Evolutionary conservation across 1,140 invertebrate genomes (phyloP).

Genomic region (Rhynchophorus ferrugineus): DNA sequence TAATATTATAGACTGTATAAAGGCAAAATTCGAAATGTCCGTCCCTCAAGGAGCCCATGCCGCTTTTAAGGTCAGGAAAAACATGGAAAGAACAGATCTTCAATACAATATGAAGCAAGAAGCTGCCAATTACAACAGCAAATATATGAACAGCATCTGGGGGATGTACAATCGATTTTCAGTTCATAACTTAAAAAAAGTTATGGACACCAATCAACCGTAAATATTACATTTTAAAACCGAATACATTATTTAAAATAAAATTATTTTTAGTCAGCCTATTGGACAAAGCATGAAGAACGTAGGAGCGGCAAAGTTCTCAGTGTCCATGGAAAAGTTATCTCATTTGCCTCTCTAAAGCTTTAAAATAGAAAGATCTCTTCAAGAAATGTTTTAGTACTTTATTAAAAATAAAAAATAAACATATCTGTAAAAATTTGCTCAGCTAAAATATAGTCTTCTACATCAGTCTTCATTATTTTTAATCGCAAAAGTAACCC

Average conservation of each 20-base stretch:
- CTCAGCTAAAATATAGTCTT: too few species aligned
- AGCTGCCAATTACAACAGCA: slow-evolving; percentile 73
- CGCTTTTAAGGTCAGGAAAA: slow-evolving; percentile 46
- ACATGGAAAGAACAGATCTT: slow-evolving; percentile 39
- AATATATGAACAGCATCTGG: slow-evolving; percentile 86
- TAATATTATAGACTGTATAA: slow-evolving; percentile 11
- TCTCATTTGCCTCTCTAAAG: too few species aligned
- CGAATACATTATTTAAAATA: too few species aligned
- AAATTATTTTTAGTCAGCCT: not conserved
- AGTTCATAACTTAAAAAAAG: slow-evolving; percentile 76
- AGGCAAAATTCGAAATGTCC: slow-evolving; percentile 39
- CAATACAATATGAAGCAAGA: slow-evolving; percentile 34
- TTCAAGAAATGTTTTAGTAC: too few species aligned
- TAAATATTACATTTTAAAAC: not conserved
- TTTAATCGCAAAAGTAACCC: too few species aligned
- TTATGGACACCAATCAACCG: slow-evolving; percentile 46
- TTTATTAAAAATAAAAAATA: too few species aligned
- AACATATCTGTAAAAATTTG: too few species aligned
- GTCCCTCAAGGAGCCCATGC: slow-evolving; percentile 51
- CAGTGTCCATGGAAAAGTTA: too few species aligned
- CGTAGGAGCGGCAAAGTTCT: too few species aligned
- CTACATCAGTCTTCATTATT: too few species aligned
- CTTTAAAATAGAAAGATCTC: too few species aligned
- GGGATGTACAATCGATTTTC: slow-evolving; percentile 80
- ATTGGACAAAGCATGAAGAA: not conserved